A percentile compares a stretch with the other conserved stretches of the same genome.
Evolutionary conservation across 1,140 invertebrate species (phyloP).

Genomic region (Lepidurus couesii): DNA sequence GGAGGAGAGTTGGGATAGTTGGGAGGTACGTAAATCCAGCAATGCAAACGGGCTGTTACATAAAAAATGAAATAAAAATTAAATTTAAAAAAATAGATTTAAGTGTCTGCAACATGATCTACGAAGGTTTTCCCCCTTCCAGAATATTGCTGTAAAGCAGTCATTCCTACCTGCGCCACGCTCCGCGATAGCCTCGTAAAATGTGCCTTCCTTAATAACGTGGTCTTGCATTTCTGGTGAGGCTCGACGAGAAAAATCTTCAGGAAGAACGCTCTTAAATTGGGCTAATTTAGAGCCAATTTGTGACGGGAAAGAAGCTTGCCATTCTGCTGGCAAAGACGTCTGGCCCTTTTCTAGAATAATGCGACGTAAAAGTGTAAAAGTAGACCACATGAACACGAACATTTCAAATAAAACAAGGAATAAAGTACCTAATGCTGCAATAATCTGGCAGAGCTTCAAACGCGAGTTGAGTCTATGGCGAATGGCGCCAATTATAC

Average conservation of each 20-base stretch:
- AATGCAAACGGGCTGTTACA: constrained; percentile 22
- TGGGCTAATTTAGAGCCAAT: constrained; percentile 48
- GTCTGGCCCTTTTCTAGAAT: constrained; percentile 25
- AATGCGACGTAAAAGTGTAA: not conserved
- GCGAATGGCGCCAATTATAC: constrained; percentile 34
- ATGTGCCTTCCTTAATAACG: constrained; percentile 27
- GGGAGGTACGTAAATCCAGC: constrained; percentile 54
- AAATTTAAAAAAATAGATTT: constrained; percentile 37
- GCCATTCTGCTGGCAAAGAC: constrained; percentile 26
- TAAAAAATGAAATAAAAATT: constrained; percentile 25
- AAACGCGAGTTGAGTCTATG: constrained; percentile 40
- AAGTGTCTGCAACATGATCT: constrained; percentile 31
- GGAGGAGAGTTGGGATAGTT: constrained; percentile 74
- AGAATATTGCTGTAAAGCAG: constrained; percentile 32
- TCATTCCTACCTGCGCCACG: constrained; percentile 47
- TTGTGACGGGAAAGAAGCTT: constrained; percentile 36
- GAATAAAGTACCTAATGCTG: not conserved
- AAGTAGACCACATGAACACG: not conserved
- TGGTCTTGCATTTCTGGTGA: constrained; percentile 55
- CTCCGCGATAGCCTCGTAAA: constrained; percentile 60
- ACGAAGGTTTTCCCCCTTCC: constrained; percentile 40
- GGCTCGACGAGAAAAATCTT: constrained; percentile 65
- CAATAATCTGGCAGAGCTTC: constrained; percentile 60
- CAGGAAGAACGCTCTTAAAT: constrained; percentile 60
- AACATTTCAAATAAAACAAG: not conserved